Base-by-base conservation (phyloP, 2,797 vertebrate species). In the Craterocephalus amniculus region DNA sequence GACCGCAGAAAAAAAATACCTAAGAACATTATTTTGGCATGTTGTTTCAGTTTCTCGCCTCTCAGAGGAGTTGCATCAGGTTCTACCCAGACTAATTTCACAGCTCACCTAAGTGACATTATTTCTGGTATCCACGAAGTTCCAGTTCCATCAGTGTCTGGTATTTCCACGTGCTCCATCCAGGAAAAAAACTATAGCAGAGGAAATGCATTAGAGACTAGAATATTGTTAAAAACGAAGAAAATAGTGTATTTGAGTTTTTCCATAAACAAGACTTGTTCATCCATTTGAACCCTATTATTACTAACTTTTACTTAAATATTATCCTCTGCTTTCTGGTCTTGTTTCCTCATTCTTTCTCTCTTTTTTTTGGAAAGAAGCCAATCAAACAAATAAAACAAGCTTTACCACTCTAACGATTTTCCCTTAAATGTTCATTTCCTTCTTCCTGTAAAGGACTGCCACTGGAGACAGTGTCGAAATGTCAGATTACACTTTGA, bases 361-460 rank as follows among this genome's bases (percentile, higher is more conserved):
- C 55, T 22, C 49, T 18, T 45, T 29, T 29, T 29, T 29, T 29
- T 34, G 6, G 10, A 61, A 63, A 4, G 16, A 58, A 22, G 66
- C 9, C 48, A 22, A 20, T 67, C 6, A 52, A 36, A 64, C 70
- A 7, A 38, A 52, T 5, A 26, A 16, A 80, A 76, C 85, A 38
- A 43, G 81, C 18, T 78, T n/a, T 58, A 48, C 75, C 6, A 20
- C 79, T 70, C 31, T 45, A 3, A 3, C 20, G 4, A 4, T 22
- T 55, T 86, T 86, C 63, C 61, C 36, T 62, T 27, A 85, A 83
- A 74, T 4, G 1, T 1, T 38, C 1, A 8, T 55, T 70, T 81
- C 55, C 58, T 26, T 10, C 26, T 81, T 87, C 69, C 84, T 60
- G 22, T 11, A 5, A 43, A 14, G 16, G 1, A 31, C 2, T 18